These are phyloP conservation scores for Drosophila burlai DNA, from an alignment of 1,140 invertebrate species.

Conservation along the genomic window DNA sequence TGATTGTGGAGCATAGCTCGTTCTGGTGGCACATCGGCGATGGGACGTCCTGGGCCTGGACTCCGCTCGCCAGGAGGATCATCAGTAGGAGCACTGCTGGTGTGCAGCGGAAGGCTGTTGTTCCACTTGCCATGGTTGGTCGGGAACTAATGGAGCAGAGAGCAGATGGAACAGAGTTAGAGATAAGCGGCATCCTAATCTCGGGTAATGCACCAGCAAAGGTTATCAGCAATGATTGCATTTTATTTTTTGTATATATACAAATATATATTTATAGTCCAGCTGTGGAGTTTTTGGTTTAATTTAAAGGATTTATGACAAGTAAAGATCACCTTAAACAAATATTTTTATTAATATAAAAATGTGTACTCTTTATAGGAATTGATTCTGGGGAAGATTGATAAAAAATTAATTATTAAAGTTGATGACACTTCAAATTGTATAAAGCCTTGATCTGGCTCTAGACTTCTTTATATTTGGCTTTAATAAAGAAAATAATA, in stretches of 20 bases:
- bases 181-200: constrained; percentile 25
- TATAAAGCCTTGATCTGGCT: neutral
- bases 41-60: constrained; percentile 20
- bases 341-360: neutral
- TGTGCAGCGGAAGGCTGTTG: neutral
- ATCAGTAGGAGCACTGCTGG: constrained; percentile 13
- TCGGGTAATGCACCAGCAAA: constrained; percentile 17
- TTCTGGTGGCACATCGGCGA: constrained; percentile 17
- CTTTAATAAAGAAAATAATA: neutral
- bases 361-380: neutral
- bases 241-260: neutral
- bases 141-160: constrained; percentile 8
- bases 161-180: constrained; percentile 1
- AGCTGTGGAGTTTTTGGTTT: neutral
- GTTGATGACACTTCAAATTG: neutral
- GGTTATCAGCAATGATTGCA: constrained; percentile 19
- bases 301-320: neutral
- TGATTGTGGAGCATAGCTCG: constrained; percentile 53
- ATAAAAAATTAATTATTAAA: neutral
- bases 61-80: neutral
- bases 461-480: neutral
- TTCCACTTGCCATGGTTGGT: neutral
- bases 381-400: neutral
- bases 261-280: neutral
- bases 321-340: neutral